Evolutionary conservation across 1,140 invertebrate species (phyloP), one percentile per base, ranked within the genome.

Genomic region (Tribolium madens): DNA sequence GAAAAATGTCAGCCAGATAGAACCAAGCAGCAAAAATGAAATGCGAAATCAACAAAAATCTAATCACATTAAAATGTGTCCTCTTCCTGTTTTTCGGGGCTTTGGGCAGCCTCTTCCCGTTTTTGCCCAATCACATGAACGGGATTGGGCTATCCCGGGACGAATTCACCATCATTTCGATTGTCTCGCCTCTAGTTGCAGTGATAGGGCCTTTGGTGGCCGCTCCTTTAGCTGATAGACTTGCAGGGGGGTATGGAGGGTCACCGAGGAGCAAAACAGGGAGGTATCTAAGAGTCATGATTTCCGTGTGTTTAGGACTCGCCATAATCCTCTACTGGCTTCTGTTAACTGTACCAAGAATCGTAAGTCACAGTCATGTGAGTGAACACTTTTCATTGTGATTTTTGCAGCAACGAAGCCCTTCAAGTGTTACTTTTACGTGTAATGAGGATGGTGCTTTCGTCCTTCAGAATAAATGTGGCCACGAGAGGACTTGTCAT

Each of bases 91-190:
- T 89, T 79, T 89, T 89, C 72, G 88, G 87, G 76, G 94, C 91
- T 74, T 86, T 95, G 79, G 92, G 93, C 76, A 92, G 91, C 79
- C 87, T 96, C 48, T 91, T 93, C 79, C 91, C 94, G 9, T 93
- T 93, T 83, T 89, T 95, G 17, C 89, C 92, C 1, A 86, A 92
- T 5, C 93, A 94, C 84, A 95, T 95, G 88, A 85, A 89, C 69
- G 84, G 88, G 26, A 86, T 93, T 53, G 94, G 93, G 1, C 81
- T 96, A 48, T 91, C 90, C 42, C 87, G 89, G 74, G 87, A 90
- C 9, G 92, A 96, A 82, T 89, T 91, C 9, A 89, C 91, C 3
- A 87, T 92, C 10, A 91, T 95, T 75, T 94, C 92, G 31, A 91
- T 92, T 36, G 87, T 94, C 7, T 90, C 93, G 2, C 92, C 94